These are phyloP conservation scores for Melinaea marsaeus DNA, from an alignment of 2,888 invertebrate genomes.

Conservation along the genomic window DNA sequence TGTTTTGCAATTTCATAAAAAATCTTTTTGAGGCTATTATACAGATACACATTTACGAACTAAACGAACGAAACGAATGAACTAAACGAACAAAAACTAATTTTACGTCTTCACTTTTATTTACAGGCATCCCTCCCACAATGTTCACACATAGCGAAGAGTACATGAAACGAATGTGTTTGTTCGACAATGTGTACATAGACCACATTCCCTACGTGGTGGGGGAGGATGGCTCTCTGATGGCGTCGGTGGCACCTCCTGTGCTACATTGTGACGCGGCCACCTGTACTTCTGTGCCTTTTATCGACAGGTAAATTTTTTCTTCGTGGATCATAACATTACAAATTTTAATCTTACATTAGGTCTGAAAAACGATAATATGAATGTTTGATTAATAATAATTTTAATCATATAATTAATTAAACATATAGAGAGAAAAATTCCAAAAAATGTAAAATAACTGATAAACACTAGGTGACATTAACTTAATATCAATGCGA, in stretches of 20 bases:
- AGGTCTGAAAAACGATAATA: too few relatives aligned
- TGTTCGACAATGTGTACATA: constrained; percentile 66
- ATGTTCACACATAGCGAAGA: constrained; percentile 65
- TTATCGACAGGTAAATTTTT: constrained; percentile 62
- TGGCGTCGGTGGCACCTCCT: constrained; percentile 70
- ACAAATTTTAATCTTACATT: background rate
- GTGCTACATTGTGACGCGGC: constrained; percentile 71
- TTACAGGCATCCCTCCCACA: constrained; percentile 62
- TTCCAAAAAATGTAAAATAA: too few relatives aligned
- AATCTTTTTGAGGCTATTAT: too few relatives aligned
- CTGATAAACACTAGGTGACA: too few relatives aligned
- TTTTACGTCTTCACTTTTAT: background rate
- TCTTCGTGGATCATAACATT: background rate
- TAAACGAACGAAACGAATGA: too few relatives aligned
- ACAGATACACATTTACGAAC: too few relatives aligned
- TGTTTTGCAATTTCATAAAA: too few relatives aligned
- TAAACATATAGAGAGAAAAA: too few relatives aligned
- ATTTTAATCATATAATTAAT: too few relatives aligned
- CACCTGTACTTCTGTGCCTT: constrained; percentile 69
- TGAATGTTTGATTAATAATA: too few relatives aligned
- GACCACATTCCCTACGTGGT: constrained; percentile 70
- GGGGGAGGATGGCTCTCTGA: constrained; percentile 64
- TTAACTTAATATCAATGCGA: too few relatives aligned
- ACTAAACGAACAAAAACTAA: background rate
- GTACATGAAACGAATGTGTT: constrained; percentile 69